Evolutionary conservation across 2,113 vertebrate species (phyloP), one percentile per base, ranked within the genome.

Genomic region (Dendropsophus ebraccatus): DNA sequence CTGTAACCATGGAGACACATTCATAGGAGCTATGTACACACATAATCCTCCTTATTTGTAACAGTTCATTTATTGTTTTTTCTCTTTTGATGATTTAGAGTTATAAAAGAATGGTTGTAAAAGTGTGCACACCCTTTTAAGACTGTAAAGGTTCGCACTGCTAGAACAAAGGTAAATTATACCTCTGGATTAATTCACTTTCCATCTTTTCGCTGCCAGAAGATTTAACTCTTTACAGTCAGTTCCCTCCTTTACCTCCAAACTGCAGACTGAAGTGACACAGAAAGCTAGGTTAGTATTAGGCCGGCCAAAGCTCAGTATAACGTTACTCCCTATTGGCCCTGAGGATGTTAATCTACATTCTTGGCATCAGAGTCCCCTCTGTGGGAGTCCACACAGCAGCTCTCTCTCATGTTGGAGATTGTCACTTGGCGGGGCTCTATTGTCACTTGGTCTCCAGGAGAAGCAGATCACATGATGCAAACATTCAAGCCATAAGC

Each of bases 381-480:
- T 81, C 84, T 45, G 60, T 80, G 84, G 84, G 75, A 80, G 84
- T 79, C 76, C 76, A n/a, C 50, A 8, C 47, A 23, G 25, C 60
- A 23, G 76, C 35, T 62, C 30, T 35, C 35, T 62, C 30, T 35
- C 67, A 70, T 41, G 35, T 56, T 28, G 56, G 37, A 85, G 52
- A 37, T 13, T 30, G 75, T 52, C 77, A 73, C 35, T 81, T 49
- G 84, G 58, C 67, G 5, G 67, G 58, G 35, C 32, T 60, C 77
- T n/a, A 86, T 86, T 86, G 84, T 86, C 65, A 58, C 54, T 81
- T 70, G 84, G 84, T 86, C 72, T 45, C 84, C 84, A 73, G 28
- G 74, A 81, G 77, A 72, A 73, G 84, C 75, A 21, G 50, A 19
- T 86, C 84, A 86, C 84, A 47, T 86, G 84, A 86, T 74, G 28